phyloP scores from a whole-genome alignment of 2,888 invertebrate genomes.

The Drosophila prolongata region DNA sequence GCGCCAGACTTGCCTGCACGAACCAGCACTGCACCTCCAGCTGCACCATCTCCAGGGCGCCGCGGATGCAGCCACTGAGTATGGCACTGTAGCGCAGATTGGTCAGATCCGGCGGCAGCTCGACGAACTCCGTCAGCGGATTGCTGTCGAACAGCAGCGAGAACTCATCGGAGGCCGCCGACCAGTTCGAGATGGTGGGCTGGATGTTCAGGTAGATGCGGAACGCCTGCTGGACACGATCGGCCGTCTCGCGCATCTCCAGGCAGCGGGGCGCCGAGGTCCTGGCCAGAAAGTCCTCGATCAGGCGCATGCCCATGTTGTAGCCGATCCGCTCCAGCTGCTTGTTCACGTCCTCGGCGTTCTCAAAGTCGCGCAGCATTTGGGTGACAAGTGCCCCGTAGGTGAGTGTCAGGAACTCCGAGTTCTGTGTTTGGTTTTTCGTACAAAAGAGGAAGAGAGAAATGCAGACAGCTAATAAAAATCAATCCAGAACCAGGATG shows the following conservation, averaged over 20 bases:
- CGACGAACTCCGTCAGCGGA: slow-evolving; percentile 98
- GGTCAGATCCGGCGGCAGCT: slow-evolving; percentile 93
- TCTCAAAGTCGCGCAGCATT: slow-evolving; percentile 97
- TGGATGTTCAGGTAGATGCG: slow-evolving; percentile 95
- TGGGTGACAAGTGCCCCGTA: slow-evolving; percentile 99
- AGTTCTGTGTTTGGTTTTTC: slow-evolving; percentile 88
- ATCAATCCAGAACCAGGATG: slow-evolving; percentile 29
- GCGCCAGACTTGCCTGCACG: slow-evolving; percentile 87
- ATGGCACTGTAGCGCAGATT: slow-evolving; percentile 96
- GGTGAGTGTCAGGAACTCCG: slow-evolving; percentile 97
- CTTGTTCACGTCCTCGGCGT: slow-evolving; percentile 98
- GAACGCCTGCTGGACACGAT: slow-evolving; percentile 93
- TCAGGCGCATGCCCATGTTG: slow-evolving; percentile 98
- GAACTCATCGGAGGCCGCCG: slow-evolving; percentile 97
- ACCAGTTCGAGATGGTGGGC: slow-evolving; percentile 97
- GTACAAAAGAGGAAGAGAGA: slow-evolving; percentile 30
- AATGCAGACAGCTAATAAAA: slow-evolving; percentile 33
- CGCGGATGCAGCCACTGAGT: slow-evolving; percentile 95
- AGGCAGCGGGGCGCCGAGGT: slow-evolving; percentile 95
- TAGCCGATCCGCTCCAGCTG: slow-evolving; percentile 98
- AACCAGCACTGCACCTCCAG: slow-evolving; percentile 98
- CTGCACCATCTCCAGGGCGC: slow-evolving; percentile 99
- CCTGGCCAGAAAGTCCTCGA: slow-evolving; percentile 98
- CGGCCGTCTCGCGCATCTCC: slow-evolving; percentile 98
- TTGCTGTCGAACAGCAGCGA: slow-evolving; percentile 97